A percentile compares a stretch with the other conserved stretches of the same genome.
These are phyloP conservation scores for Argyrosomus regius DNA, from an alignment of 2,797 vertebrate species.

Conservation along the genomic window DNA sequence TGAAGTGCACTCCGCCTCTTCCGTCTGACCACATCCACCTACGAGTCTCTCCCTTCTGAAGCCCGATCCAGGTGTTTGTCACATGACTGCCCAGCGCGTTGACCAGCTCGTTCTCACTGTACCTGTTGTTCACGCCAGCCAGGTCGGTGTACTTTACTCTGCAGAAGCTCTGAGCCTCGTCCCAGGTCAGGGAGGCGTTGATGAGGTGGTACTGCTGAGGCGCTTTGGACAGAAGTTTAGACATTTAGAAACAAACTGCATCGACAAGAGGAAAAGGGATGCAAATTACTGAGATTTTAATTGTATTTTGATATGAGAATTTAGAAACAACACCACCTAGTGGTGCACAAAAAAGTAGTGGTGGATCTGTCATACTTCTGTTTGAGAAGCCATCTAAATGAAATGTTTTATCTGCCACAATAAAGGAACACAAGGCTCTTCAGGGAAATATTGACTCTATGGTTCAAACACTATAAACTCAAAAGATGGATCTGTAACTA, in stretches of 20 bases:
- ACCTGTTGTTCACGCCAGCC: constrained; percentile 42
- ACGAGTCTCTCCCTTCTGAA: background rate
- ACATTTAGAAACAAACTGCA: background rate
- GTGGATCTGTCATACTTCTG: too few species aligned
- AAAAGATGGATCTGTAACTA: too few species aligned
- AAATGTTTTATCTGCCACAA: too few species aligned
- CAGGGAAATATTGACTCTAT: too few species aligned
- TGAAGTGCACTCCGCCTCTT: background rate
- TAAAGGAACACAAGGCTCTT: too few species aligned
- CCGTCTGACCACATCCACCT: constrained; percentile 62
- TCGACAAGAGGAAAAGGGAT: background rate
- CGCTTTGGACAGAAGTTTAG: background rate
- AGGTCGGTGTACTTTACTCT: constrained; percentile 56
- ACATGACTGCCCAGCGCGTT: background rate
- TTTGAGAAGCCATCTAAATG: too few species aligned
- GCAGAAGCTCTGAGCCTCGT: constrained; percentile 65
- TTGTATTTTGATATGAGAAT: too few species aligned
- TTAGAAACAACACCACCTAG: too few species aligned
- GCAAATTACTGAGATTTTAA: too few species aligned
- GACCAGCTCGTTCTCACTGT: background rate
- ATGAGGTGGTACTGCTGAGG: constrained; percentile 43
- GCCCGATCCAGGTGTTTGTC: constrained; percentile 58
- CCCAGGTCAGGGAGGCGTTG: constrained; percentile 37
- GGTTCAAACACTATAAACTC: too few species aligned
- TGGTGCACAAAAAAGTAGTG: too few species aligned